A percentile compares a stretch with the other conserved stretches of the same genome.
Conservation (phyloP, 2,888 invertebrate species). For the Thecocarcelia acutangulata region DNA sequence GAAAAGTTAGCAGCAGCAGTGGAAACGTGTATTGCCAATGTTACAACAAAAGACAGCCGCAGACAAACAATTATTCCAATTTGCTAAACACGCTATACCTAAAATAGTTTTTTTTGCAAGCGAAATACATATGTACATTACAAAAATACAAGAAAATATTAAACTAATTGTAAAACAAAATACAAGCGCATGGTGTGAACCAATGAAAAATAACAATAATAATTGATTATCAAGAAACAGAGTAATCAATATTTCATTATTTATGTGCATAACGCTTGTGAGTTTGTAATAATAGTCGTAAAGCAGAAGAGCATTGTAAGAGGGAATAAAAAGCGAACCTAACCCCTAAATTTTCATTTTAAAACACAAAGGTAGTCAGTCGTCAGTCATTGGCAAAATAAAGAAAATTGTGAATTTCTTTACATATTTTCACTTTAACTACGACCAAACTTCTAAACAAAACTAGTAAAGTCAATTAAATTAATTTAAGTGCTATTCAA, state of each 20-base stretch:
- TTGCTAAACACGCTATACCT: conserved; percentile 14
- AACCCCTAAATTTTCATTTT: conserved; percentile 51
- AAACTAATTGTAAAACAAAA: conserved; percentile 5
- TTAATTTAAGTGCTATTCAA: conserved; percentile 34
- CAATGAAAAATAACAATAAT: conserved; percentile 45
- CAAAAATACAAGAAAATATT: conserved; percentile 31
- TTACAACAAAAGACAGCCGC: conserved; percentile 32
- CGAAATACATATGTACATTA: too few species aligned
- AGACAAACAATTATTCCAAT: conserved; percentile 37
- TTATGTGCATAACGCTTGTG: conserved; percentile 10
- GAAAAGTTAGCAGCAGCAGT: neutral
- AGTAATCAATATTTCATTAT: conserved; percentile 40
- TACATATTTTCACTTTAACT: too few species aligned
- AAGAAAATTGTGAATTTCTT: neutral
- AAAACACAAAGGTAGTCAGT: neutral
- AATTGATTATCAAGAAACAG: conserved; percentile 21
- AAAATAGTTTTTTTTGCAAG: neutral
- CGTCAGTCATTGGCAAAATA: neutral
- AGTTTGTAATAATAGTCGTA: conserved; percentile 3
- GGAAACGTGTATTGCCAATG: conserved; percentile 56
- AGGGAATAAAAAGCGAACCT: conserved; percentile 44
- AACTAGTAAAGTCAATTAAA: conserved; percentile 58
- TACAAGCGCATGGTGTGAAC: conserved; percentile 30
- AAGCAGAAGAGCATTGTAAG: conserved; percentile 19
- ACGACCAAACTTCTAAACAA: conserved; percentile 1